These are phyloP conservation scores for Nasalis larvatus DNA, from an alignment of 2,113 vertebrate species.

Conservation along the genomic window DNA sequence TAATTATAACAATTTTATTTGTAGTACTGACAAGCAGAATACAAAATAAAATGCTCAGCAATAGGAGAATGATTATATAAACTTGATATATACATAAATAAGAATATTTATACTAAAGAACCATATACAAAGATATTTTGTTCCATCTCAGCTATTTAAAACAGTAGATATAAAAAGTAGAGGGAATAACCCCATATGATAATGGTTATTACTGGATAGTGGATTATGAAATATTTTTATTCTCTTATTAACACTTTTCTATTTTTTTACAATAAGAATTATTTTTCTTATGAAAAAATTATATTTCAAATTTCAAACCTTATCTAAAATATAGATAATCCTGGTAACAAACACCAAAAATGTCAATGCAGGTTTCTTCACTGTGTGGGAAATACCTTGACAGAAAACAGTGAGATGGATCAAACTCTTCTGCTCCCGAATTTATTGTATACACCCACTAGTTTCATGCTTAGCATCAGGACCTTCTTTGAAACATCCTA, in stretches of 20 bases:
- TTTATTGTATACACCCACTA: background rate
- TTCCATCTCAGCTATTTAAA: constrained; percentile 23
- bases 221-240: constrained; percentile 33
- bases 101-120: background rate
- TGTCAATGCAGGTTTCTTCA: background rate
- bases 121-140: background rate
- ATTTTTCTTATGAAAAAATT: constrained; percentile 42
- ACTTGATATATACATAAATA: background rate
- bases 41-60: background rate
- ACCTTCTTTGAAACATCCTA: background rate
- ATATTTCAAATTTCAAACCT: background rate
- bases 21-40: background rate
- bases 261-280: background rate
- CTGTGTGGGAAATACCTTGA: background rate
- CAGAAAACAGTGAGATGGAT: background rate
- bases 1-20: background rate
- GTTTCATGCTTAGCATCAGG: background rate
- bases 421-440: fast-evolving
- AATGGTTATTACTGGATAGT: background rate
- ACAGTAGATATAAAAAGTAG: background rate
- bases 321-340: background rate
- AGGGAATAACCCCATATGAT: background rate
- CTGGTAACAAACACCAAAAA: background rate
- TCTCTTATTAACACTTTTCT: constrained; percentile 11
- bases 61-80: background rate